Evolutionary conservation across 2,888 invertebrate genomes (phyloP).

Genomic region (Pegoplata infirma): DNA sequence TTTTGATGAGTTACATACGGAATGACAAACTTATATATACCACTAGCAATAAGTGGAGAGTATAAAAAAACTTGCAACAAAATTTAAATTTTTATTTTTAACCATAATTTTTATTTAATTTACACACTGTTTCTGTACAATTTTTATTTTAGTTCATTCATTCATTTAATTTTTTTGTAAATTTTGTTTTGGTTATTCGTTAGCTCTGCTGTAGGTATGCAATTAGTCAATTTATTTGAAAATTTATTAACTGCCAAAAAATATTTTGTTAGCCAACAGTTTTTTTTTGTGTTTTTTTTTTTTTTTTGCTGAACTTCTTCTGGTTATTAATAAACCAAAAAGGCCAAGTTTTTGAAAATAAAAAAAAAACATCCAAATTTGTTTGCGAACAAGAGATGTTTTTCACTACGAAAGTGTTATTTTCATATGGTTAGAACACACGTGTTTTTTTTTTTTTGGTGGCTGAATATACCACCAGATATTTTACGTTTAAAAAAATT

Average conservation of each 20-base stretch:
- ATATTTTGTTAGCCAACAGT: slow-evolving; percentile 62
- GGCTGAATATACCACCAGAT: neutral
- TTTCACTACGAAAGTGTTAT: slow-evolving; percentile 1
- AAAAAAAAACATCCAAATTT: slow-evolving; percentile 2
- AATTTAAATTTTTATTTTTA: slow-evolving; percentile 10
- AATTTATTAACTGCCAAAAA: slow-evolving; percentile 75
- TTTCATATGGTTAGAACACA: neutral
- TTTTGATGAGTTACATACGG: neutral
- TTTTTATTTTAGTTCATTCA: too few relatives aligned
- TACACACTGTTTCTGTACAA: slow-evolving; percentile 45
- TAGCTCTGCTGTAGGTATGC: slow-evolving; percentile 70
- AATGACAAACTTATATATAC: neutral
- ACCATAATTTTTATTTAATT: slow-evolving; percentile 45
- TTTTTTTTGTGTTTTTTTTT: slow-evolving; percentile 3
- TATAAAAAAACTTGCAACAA: too few relatives aligned
- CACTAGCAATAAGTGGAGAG: neutral
- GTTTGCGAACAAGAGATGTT: slow-evolving; percentile 23
- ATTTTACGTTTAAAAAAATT: neutral
- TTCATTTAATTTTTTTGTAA: too few relatives aligned
- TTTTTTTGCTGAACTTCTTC: too few relatives aligned
- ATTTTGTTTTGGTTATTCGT: slow-evolving; percentile 2
- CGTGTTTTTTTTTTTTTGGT: neutral
- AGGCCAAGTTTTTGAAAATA: slow-evolving; percentile 16
- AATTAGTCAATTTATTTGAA: slow-evolving; percentile 75
- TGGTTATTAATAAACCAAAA: slow-evolving; percentile 29